Conservation (phyloP, 2,797 vertebrate genomes). For the Zalophus californianus region DNA sequence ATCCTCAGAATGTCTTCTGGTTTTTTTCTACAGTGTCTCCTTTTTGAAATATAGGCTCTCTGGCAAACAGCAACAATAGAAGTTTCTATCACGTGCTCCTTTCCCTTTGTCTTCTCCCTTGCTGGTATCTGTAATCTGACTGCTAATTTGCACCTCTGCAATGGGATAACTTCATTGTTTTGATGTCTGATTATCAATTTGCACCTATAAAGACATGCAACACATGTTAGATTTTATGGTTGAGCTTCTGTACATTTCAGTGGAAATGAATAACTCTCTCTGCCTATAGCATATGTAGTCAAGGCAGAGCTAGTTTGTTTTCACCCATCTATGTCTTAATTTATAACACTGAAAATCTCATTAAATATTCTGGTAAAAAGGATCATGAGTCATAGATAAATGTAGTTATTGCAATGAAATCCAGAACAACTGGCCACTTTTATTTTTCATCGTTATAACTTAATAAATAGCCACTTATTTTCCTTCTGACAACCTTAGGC, state of each 20-base stretch:
- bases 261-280: constrained; percentile 51
- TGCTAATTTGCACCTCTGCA: constrained; percentile 77
- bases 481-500: constrained; percentile 66
- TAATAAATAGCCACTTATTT: constrained; percentile 77
- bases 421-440: constrained; percentile 39
- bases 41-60: constrained; percentile 16
- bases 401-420: constrained; percentile 77
- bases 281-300: constrained; percentile 61
- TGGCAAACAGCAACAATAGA: not conserved
- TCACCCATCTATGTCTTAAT: constrained; percentile 71
- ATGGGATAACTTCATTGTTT: constrained; percentile 70
- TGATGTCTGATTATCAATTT: constrained; percentile 74
- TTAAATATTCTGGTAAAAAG: constrained; percentile 81
- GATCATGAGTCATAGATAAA: constrained; percentile 74
- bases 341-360: constrained; percentile 76
- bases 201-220: constrained; percentile 65
- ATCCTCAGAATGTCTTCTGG: not conserved
- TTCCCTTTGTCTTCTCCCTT: not conserved
- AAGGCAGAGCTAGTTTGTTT: constrained; percentile 59
- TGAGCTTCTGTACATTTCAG: constrained; percentile 70
- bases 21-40: not conserved
- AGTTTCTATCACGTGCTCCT: not conserved
- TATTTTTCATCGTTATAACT: constrained; percentile 67
- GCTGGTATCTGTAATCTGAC: constrained; percentile 10
- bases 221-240: constrained; percentile 61